Base-by-base conservation (phyloP, 2,113 vertebrate genomes). In the Saguinus imperator region DNA sequence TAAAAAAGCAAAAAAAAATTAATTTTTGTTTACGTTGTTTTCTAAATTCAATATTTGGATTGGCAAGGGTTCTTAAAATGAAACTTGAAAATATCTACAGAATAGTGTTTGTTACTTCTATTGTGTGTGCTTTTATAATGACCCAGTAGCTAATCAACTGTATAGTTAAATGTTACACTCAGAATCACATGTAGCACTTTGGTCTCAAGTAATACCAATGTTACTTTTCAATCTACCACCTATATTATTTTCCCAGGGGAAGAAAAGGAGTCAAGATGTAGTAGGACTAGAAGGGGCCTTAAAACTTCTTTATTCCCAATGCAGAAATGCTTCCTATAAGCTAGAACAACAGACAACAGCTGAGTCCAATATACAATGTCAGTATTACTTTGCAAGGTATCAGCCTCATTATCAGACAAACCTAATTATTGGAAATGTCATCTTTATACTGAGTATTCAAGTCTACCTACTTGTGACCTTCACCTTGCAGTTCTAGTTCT, bases 21-120 rank as follows among this genome's bases (percentile, higher is more conserved):
- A 92, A 87, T 43, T 89, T 95, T 94, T 96, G 64, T 37, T 72
- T 61, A 48, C 16, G 18, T 76, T 76, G 21, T n/a, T 92, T 89
- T 97, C 70, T 37, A 72, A 43, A 94, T 23, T 45, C 21, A 94
- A 11, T 66, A 88, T 85, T 16, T 93, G n/a, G 27, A 90, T 83
- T 86, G 25, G 11, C 32, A 96, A 92, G 0, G 88, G 13, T n/a
- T 66, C 20, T 89, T 95, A 64, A 90, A 89, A 85, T 76, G 17
- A 89, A 86, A 87, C 25, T 84, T 32, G 91, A 84, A 90, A 87
- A 61, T 17, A 93, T 10, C 2, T 64, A 52, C 10, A 61, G 52
- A 81, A 58, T 8, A 73, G 43, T 81, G 57, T 27, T 61, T 23
- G 25, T 61, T 85, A 91, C 21, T 21, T 43, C 64, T 52, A 72